A percentile compares a stretch with the other conserved stretches of the same genome.
Evolutionary conservation across 1,140 invertebrate species (phyloP).

Genomic region (Lucilia cuprina): DNA sequence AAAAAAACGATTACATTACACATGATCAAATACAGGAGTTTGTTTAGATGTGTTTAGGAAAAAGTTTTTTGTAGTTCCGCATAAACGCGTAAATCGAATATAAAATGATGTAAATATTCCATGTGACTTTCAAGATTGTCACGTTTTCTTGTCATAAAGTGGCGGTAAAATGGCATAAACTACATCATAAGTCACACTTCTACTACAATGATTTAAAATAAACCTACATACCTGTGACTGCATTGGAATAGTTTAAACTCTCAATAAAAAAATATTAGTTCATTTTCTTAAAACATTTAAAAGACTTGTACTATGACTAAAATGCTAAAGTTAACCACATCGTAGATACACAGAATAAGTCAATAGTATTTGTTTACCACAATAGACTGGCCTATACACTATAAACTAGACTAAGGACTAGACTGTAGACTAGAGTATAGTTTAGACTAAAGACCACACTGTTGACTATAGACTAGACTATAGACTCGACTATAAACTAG

Average conservation of each 20-base stretch:
- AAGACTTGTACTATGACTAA: too few relatives aligned
- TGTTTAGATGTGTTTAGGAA: background rate
- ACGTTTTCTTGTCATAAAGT: background rate
- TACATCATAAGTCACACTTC: constrained; percentile 24
- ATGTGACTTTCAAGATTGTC: constrained; percentile 19
- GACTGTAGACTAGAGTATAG: too few relatives aligned
- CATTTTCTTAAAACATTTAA: too few relatives aligned
- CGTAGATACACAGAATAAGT: too few relatives aligned
- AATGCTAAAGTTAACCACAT: too few relatives aligned
- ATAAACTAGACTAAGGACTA: too few relatives aligned
- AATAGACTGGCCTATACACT: too few relatives aligned
- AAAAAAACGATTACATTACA: background rate
- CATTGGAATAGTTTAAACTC: background rate
- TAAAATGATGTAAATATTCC: constrained; percentile 16
- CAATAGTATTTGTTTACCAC: too few relatives aligned
- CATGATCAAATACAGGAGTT: background rate
- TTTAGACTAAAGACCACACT: too few relatives aligned
- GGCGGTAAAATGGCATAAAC: background rate
- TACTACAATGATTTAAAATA: background rate
- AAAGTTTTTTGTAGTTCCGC: background rate
- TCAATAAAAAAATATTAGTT: background rate
- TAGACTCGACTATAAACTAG: too few relatives aligned
- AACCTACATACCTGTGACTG: background rate
- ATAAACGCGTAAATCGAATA: constrained; percentile 24
- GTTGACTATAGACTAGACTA: too few relatives aligned